These are phyloP conservation scores for Thalassoma bifasciatum DNA, from an alignment of 2,113 vertebrate species.

Conservation along the genomic window DNA sequence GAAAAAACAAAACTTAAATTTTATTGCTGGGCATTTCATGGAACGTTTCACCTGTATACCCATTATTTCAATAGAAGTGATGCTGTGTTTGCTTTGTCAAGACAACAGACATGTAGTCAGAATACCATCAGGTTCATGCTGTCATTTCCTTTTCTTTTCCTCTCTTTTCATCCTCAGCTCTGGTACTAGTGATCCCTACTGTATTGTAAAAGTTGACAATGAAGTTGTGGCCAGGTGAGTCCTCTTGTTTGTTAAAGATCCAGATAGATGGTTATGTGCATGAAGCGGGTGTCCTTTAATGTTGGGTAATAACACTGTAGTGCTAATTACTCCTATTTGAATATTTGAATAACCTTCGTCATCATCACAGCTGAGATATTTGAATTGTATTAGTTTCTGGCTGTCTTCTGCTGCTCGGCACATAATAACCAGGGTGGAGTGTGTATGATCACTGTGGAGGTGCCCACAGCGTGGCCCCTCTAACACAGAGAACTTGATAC, in stretches of 20 bases:
- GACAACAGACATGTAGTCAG: background rate
- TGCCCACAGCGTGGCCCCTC: constrained; percentile 57
- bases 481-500: constrained; percentile 78
- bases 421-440: constrained; percentile 36
- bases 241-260: background rate
- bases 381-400: constrained; percentile 6
- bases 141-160: background rate
- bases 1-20: background rate
- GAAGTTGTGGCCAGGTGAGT: constrained; percentile 93
- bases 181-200: constrained; percentile 93
- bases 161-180: constrained; percentile 82
- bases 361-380: constrained; percentile 8
- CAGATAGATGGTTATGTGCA: background rate
- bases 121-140: background rate
- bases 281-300: background rate
- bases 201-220: constrained; percentile 91
- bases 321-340: background rate
- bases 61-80: background rate
- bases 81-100: background rate
- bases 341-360: background rate
- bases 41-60: background rate
- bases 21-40: background rate
- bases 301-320: background rate
- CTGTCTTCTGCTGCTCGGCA: constrained; percentile 20
- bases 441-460: constrained; percentile 61